Conservation (phyloP, 64 coral and sea anemone genomes). For the Montipora foliosa region DNA sequence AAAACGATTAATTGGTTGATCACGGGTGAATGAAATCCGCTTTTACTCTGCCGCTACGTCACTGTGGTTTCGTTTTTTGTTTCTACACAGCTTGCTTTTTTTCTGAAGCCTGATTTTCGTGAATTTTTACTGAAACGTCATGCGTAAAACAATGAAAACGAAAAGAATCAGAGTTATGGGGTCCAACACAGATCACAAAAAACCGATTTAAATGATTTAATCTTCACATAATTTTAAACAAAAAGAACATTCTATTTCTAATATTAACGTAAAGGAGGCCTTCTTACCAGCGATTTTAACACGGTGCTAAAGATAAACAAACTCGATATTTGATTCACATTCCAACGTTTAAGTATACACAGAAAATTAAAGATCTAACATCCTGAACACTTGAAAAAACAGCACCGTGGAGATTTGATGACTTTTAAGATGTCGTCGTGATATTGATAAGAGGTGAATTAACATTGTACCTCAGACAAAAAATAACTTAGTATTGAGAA, state of each 20-base stretch:
- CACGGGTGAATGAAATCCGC: no score
- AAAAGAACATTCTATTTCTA: neutral
- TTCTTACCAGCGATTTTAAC: neutral
- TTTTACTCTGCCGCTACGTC: no score
- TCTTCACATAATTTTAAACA: neutral
- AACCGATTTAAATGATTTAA: neutral
- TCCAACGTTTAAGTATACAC: neutral
- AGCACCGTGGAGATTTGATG: neutral
- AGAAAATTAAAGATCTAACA: neutral
- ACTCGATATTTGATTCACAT: no score
- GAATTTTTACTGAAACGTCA: neutral
- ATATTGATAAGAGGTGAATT: neutral
- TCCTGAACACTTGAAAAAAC: neutral
- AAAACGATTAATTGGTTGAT: no score
- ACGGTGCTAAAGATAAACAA: neutral
- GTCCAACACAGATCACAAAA: neutral
- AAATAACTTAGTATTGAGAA: neutral
- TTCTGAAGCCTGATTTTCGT: neutral
- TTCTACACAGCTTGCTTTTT: no score
- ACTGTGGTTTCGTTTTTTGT: no score
- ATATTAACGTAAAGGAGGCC: neutral
- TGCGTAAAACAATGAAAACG: neutral
- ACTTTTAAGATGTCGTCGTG: slow-evolving; percentile 3
- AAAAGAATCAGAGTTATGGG: neutral
- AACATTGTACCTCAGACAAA: neutral